Base-by-base conservation (phyloP, 2,888 invertebrate species). In the Drosophila eohydei region DNA sequence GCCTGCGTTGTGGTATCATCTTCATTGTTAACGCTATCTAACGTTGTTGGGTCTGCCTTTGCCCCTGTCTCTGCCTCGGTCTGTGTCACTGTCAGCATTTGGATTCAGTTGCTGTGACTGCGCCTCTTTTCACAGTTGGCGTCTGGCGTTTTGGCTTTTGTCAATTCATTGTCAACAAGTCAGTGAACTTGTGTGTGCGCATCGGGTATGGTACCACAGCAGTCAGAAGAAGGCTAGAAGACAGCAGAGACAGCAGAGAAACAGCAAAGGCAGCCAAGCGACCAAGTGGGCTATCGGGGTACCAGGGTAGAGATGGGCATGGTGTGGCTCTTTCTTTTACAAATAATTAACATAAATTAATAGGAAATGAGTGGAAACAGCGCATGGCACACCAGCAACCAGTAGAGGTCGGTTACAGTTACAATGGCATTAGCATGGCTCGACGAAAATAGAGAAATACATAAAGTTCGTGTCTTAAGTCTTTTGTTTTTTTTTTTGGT, bases 111-210 rank as follows among this genome's bases (percentile, higher is more conserved):
- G 52, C 38, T 61, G 46, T 74, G 36, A 61, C 56, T 71, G 71
- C 57, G 67, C 61, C 66, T 57, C 68, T 67, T 72, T 62, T 41
- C 70, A 71, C 51, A 50, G 62, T 50, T 54, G 74, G 48, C 68
- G 77, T 73, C 66, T 71, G 76, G 62, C 66, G 62, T 73, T 70
- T 69, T 64, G 72, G 74, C 86, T 83, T 85, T 83, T 88, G 88
- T 83, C 83, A 83, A 82, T 83, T 83, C 83, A 83, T 83, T 83
- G 83, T 88, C 83, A 83, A 88, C 83, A 83, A 88, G 88, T 83
- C 83, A 83, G 83, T 83, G 83, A 83, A 83, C 83, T 88, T 83
- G 71, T 69, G 81, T 67, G 73, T 67, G 69, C 61, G 44, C 67
- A 14, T 46, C 74, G 51, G 38, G 68, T 68, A 74, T 38, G 69